Conservation (phyloP, 2,113 vertebrate genomes). For the Fulmarus glacialis region DNA sequence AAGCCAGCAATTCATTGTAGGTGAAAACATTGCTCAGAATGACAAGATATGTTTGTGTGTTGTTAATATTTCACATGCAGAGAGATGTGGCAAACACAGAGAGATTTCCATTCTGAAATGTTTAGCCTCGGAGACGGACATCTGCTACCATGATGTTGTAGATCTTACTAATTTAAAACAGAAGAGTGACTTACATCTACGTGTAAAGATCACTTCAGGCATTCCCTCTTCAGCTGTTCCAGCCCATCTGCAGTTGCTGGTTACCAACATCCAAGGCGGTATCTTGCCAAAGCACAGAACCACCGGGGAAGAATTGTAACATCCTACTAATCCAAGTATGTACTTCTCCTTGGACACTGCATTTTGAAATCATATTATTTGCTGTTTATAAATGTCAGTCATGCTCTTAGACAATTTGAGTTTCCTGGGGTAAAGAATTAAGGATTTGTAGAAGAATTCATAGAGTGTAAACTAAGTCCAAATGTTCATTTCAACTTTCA, state of each 20-base stretch:
- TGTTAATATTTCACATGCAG: neutral
- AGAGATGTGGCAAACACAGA: neutral
- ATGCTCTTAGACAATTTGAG: neutral
- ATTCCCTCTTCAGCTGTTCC: neutral
- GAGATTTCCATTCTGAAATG: neutral
- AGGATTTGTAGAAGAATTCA: neutral
- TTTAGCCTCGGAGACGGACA: neutral
- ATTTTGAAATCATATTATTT: slow-evolving; percentile 23
- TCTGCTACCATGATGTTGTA: neutral
- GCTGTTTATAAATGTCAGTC: slow-evolving; percentile 14
- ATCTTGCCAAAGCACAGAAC: neutral
- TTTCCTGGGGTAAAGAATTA: neutral
- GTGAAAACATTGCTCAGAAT: neutral
- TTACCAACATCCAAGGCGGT: neutral
- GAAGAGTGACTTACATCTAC: neutral
- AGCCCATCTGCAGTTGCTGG: neutral
- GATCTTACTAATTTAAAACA: neutral
- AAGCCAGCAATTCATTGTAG: neutral
- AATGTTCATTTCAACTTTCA: neutral
- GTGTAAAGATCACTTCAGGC: neutral
- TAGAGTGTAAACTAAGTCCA: neutral
- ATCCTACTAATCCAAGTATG: neutral
- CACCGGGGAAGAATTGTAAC: neutral
- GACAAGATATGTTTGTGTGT: neutral
- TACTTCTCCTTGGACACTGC: neutral